Percentiles rank a stretch among this genome's conserved stretches.
Conservation (phyloP, 2,888 invertebrate species). For the Acleris cristana region DNA sequence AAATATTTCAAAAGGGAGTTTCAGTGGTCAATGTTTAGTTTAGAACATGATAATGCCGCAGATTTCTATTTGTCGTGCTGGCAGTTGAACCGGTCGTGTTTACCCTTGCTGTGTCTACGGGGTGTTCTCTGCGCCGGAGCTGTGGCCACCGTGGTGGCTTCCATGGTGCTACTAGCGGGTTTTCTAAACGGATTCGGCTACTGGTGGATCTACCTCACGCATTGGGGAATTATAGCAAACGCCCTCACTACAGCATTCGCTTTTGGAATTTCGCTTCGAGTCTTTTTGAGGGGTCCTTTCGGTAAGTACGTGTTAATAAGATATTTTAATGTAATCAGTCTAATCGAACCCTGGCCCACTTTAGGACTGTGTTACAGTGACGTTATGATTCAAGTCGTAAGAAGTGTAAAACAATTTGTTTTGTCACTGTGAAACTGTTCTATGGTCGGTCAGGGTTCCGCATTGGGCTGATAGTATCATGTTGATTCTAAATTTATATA, state of each 20-base stretch:
- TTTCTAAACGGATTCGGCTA: conserved; percentile 40
- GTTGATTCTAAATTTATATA: too few species aligned
- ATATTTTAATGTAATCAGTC: background rate
- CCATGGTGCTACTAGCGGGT: conserved; percentile 50
- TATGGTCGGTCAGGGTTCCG: too few species aligned
- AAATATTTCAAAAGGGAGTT: conserved; percentile 64
- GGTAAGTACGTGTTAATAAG: conserved; percentile 57
- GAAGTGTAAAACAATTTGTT: too few species aligned
- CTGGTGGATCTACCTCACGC: conserved; percentile 73
- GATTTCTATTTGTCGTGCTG: conserved; percentile 66
- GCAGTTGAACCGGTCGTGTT: conserved; percentile 57
- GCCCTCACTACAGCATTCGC: conserved; percentile 59
- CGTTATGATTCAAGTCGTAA: too few species aligned
- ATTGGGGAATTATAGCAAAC: conserved; percentile 69
- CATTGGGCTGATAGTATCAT: too few species aligned
- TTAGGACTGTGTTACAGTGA: too few species aligned
- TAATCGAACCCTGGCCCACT: too few species aligned
- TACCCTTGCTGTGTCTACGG: conserved; percentile 60
- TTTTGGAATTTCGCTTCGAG: conserved; percentile 55
- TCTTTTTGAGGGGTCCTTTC: conserved; percentile 53
- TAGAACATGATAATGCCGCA: conserved; percentile 58
- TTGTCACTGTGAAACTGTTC: too few species aligned
- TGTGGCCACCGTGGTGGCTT: conserved; percentile 57
- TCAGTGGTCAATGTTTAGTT: conserved; percentile 49
- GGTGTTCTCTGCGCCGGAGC: conserved; percentile 60